Evolutionary conservation across 2,888 invertebrate genomes (phyloP), one percentile per base, ranked within the genome.

Genomic region (Taenaris catops): DNA sequence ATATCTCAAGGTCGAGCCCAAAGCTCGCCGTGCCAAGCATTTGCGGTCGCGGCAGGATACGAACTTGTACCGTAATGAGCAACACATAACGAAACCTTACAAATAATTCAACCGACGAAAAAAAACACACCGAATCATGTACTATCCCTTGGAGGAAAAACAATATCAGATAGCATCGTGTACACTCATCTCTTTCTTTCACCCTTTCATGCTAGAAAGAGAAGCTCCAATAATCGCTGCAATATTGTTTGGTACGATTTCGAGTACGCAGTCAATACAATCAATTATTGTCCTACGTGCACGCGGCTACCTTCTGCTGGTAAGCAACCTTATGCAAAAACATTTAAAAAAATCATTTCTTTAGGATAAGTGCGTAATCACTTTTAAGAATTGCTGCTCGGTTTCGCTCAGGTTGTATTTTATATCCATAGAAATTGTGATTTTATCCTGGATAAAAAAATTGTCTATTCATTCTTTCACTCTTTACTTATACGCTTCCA

Each of bases 81-180:
- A 74, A 76, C 83, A 79, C 75, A 81, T 81, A 81, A 80, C 67
- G 84, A 86, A 86, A 73, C 84, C 84, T 67, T 83, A 84, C 84
- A 84, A 86, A 84, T 83, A 83, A 84, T 80, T 80, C 78, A 62
- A 80, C 74, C 80, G 68, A 80, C 74, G 73, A 80, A 84, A 83
- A 80, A 83, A 86, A 83, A 74, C 72, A 66, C 61, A 75, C 76
- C 68, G 81, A 84, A 83, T 84, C 84, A 86, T 84, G 83, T 83
- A 78, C 78, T 72, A 81, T 80, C 75, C 81, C 83, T 78, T 69
- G 64, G 67, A 86, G 84, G 84, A 86, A 86, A 86, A 84, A 63
- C 70, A 72, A 74, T 83, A 86, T 86, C 84, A 65, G 63, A 78
- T 86, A 83, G 72, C 81, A 73, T 60, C 62, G 58, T 49, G 49